Evolutionary conservation across 2,113 vertebrate species (phyloP).

Genomic region (Romanogobio albipinnatus): DNA sequence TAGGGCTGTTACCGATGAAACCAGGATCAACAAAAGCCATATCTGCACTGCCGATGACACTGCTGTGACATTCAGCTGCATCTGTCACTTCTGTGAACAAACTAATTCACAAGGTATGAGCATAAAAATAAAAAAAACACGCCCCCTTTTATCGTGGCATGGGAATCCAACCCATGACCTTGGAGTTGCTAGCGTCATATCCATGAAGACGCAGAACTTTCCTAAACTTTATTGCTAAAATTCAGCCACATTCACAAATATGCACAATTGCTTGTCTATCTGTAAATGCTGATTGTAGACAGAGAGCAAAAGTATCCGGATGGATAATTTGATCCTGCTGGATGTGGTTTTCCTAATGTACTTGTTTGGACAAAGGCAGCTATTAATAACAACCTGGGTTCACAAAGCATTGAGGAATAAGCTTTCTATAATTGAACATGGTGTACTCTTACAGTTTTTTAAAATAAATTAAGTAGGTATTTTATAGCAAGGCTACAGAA

Average conservation of each 20-base stretch:
- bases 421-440: not conserved
- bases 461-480: not conserved
- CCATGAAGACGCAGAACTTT: not conserved
- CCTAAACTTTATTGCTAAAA: not conserved
- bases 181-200: not conserved
- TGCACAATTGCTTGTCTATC: not conserved
- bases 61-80: too few relatives aligned
- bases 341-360: slow-evolving; percentile 29
- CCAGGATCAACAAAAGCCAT: too few relatives aligned
- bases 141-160: not conserved
- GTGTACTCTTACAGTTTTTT: not conserved
- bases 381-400: slow-evolving; percentile 16
- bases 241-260: not conserved
- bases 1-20: too few relatives aligned
- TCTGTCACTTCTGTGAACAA: not conserved
- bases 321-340: slow-evolving; percentile 4
- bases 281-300: not conserved
- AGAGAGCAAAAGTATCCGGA: not conserved
- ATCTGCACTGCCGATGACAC: too few relatives aligned
- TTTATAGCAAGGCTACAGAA: not conserved
- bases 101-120: not conserved
- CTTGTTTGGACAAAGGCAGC: not conserved
- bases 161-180: not conserved
- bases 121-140: not conserved
- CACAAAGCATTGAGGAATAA: not conserved